Evolutionary conservation across 2,113 vertebrate species (phyloP).

Genomic region (Mus pahari): DNA sequence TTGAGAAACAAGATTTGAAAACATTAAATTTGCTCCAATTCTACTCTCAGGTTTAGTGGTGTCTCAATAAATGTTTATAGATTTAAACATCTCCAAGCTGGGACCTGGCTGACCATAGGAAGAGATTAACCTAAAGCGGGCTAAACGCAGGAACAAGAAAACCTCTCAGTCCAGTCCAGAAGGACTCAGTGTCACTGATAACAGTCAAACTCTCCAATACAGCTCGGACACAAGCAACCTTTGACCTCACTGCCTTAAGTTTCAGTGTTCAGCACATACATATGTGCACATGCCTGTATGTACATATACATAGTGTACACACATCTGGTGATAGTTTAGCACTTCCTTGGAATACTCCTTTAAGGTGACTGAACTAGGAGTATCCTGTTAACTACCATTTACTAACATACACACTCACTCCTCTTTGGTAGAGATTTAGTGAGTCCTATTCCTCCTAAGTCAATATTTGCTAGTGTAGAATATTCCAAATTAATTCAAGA

Average conservation of each 20-base stretch:
- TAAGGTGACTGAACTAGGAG: background rate
- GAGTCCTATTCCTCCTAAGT: background rate
- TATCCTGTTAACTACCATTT: background rate
- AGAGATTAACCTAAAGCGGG: background rate
- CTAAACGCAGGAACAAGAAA: background rate
- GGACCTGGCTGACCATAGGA: background rate
- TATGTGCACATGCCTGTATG: fast-evolving
- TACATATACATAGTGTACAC: background rate
- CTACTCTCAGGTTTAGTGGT: background rate
- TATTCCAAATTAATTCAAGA: conserved; percentile 14
- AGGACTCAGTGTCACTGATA: background rate
- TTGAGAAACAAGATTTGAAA: conserved; percentile 33
- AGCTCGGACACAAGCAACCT: background rate
- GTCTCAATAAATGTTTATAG: background rate
- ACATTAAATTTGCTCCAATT: background rate
- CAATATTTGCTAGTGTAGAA: background rate
- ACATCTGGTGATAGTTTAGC: background rate
- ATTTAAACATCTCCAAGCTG: background rate
- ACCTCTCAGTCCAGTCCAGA: background rate
- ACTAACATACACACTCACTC: background rate
- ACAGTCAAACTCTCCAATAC: background rate
- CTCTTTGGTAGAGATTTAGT: background rate
- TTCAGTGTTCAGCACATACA: background rate
- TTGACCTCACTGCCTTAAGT: background rate
- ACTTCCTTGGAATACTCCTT: background rate